Evolutionary conservation across 2,888 invertebrate species (phyloP).

Genomic region (Thyatira batis): DNA sequence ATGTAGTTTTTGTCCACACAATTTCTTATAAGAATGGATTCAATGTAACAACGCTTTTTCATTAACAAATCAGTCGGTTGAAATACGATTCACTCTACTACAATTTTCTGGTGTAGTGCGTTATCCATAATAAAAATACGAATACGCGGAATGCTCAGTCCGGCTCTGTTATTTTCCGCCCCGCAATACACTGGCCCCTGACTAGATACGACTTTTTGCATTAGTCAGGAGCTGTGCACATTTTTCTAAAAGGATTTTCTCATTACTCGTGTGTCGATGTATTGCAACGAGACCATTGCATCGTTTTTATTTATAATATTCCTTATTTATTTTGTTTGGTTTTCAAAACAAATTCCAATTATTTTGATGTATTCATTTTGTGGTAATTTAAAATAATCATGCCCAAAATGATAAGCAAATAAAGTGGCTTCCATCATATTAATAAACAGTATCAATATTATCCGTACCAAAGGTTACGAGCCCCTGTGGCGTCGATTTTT

Average conservation of each 20-base stretch:
- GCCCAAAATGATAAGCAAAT: neutral
- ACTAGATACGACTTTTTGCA: slow-evolving; percentile 70
- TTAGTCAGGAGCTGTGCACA: slow-evolving; percentile 59
- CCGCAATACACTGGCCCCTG: slow-evolving; percentile 54
- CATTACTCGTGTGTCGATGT: slow-evolving; percentile 1
- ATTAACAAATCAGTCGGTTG: neutral
- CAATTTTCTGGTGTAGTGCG: neutral
- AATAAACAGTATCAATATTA: slow-evolving; percentile 6
- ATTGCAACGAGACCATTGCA: neutral
- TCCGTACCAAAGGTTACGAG: slow-evolving; percentile 41
- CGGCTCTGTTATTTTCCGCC: slow-evolving; percentile 55
- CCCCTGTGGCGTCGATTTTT: slow-evolving; percentile 68
- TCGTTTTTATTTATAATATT: neutral
- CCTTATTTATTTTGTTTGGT: neutral
- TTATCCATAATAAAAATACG: slow-evolving; percentile 8
- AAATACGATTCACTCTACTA: neutral
- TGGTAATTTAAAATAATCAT: neutral
- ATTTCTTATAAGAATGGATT: neutral
- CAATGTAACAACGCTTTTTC: neutral
- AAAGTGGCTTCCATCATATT: neutral
- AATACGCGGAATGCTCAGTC: slow-evolving; percentile 18
- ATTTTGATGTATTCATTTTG: neutral
- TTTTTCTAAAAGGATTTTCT: slow-evolving; percentile 31
- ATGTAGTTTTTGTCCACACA: neutral
- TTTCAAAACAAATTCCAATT: neutral